Evolutionary conservation across 2,888 invertebrate genomes (phyloP), one percentile per base, ranked within the genome.

Genomic region (Cloeon dipterum): DNA sequence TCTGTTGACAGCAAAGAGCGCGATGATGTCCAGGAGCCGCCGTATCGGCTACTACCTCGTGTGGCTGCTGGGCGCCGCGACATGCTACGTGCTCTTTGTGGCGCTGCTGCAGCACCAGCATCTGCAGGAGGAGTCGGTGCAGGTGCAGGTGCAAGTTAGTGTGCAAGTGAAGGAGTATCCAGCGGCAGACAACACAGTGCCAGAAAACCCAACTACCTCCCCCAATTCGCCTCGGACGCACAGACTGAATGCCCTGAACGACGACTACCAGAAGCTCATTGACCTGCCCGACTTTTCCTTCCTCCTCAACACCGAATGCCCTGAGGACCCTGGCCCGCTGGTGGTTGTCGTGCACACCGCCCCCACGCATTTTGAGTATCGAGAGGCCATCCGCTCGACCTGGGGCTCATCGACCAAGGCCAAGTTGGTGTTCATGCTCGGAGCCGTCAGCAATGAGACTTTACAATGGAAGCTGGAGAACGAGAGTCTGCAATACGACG

Each of bases 321-420:
- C 4, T 25, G 10, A 38, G 21, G 10, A n/a, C 7, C n/a, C 25
- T 2, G 5, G 32, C 8, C 16, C 13, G 13, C 56, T 74, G 8
- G 55, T 79, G 16, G 64, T 77, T 40, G 57, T 76, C 20, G 60
- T 75, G 3, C 69, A 75, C 46, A 75, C 81, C 0, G 72, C 75
- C 1, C 75, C 78, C 0, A 51, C 46, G 4, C 73, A 83, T 50
- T 52, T 55, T 17, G 62, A 62, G 14, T 72, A 75, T 42, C 62
- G 82, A n/a, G 57, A 57, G 35, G 52, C 68, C 1, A 77, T 83
- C 37, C 61, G 82, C 4, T 64, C 66, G 39, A 78, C 81, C 1
- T 82, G 81, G 82, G 82, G 74, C 2, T 39, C 26, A 3, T 36
- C 26, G 20, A 16, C 25, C 38, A 8, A n/a, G 5, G 26, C 70